Base-by-base conservation (phyloP, 1,140 invertebrate genomes). In the Phocides pigmalion region DNA sequence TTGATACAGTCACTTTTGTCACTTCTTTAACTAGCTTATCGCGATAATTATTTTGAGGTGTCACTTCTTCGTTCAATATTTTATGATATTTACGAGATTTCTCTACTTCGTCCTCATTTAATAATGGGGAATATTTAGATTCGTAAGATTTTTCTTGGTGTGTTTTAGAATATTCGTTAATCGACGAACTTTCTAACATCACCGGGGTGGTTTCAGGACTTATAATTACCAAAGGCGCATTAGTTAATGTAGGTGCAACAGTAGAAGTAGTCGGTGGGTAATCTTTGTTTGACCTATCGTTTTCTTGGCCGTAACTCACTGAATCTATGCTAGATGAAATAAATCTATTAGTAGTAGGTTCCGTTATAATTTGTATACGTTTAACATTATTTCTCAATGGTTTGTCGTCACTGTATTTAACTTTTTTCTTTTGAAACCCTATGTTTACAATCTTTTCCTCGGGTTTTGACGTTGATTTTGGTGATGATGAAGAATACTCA, bases 361-460 rank as follows among this genome's bases (percentile, higher is more conserved):
- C 86, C 51, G 85, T 84, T 19, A 91, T 73, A 42, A 88, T 81
- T 73, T 88, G 72, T 25, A 88, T 59, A 20, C 77, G 76, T 58
- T 88, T 83, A 32, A 79, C 54, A 64, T 82, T 80, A 66, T 69
- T 79, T 32, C 73, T 69, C 9, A 74, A 41, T 25, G 77, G 81
- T 66, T 83, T 85, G 46, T 84, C 77, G 50, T 79, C 64, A 8
- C 44, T 58, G 67, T 75, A 81, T 68, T 81, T 83, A 12, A 72
- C 16, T 47, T 76, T 74, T 75, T 85, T 89, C 51, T 83, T 89
- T 61, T 84, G 77, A 58, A 77, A 82, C 9, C 87, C 88, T 64
- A 90, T 90, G 62, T 88, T 82, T 14, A 90, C 79, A 17, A 79
- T 62, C 66, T 80, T 74, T 68, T 89, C 79, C 44, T 77, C 75